phyloP scores from a whole-genome alignment of 2,888 invertebrate species.

The Lasioglossum zephyrum region DNA sequence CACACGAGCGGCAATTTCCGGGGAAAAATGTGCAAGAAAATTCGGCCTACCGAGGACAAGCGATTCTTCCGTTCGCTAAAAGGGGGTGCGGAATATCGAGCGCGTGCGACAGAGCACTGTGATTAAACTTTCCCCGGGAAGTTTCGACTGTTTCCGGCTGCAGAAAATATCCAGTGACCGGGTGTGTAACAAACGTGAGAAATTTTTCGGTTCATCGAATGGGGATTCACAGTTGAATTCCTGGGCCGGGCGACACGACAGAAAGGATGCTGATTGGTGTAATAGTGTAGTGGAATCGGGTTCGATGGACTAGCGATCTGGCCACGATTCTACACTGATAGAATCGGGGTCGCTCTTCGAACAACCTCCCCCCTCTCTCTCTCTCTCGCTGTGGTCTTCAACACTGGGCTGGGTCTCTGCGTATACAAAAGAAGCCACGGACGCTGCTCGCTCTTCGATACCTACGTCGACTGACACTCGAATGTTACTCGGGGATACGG shows the following conservation, averaged over 20 bases:
- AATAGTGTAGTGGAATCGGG: slow-evolving; percentile 52
- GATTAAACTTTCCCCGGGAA: slow-evolving; percentile 17
- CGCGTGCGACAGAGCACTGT: background rate
- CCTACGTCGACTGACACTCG: slow-evolving; percentile 9
- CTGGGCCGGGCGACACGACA: slow-evolving; percentile 50
- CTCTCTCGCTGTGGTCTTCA: background rate
- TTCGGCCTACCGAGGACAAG: background rate
- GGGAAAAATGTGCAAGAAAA: background rate
- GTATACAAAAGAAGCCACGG: slow-evolving; percentile 23
- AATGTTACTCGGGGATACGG: slow-evolving; percentile 15
- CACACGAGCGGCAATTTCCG: background rate
- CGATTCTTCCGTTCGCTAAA: background rate
- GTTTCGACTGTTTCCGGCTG: background rate
- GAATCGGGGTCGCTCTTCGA: slow-evolving; percentile 38
- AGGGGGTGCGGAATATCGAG: background rate
- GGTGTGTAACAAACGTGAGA: slow-evolving; percentile 25
- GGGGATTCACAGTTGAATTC: slow-evolving; percentile 55
- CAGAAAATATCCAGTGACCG: slow-evolving; percentile 1
- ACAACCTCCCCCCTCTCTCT: background rate
- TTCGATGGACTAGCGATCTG: slow-evolving; percentile 41
- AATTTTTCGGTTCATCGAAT: slow-evolving; percentile 63
- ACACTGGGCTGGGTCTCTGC: background rate
- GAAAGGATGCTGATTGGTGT: slow-evolving; percentile 59
- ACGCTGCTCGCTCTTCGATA: slow-evolving; percentile 35
- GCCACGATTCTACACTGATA: slow-evolving; percentile 35